phyloP scores from a whole-genome alignment of 2,113 vertebrate species.

The Carettochelys insculpta region DNA sequence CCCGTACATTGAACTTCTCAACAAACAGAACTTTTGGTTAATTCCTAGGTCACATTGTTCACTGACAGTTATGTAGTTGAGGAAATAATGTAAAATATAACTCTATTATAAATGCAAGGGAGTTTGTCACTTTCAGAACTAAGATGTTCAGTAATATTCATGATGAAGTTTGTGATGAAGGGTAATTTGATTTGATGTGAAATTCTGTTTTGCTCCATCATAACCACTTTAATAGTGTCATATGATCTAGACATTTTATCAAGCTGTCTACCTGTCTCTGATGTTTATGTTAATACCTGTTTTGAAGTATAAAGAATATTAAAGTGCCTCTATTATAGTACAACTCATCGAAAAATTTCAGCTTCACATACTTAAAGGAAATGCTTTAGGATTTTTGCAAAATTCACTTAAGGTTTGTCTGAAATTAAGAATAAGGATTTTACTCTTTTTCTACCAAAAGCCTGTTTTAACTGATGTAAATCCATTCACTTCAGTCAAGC shows the following conservation, averaged over 20 bases:
- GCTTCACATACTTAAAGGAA: not conserved
- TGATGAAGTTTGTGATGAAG: not conserved
- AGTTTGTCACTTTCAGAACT: not conserved
- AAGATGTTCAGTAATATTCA: not conserved
- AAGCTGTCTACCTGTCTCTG: not conserved
- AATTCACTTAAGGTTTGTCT: not conserved
- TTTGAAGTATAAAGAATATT: constrained; percentile 1
- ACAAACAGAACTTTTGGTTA: not conserved
- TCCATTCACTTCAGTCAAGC: not conserved
- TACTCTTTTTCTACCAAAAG: not conserved
- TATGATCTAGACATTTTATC: not conserved
- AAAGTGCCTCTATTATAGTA: not conserved
- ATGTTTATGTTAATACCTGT: not conserved
- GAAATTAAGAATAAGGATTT: not conserved
- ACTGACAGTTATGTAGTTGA: rapidly evolving
- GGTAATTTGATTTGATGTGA: constrained; percentile 11
- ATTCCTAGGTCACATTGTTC: not conserved
- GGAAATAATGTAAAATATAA: not conserved
- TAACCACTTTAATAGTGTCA: constrained; percentile 18
- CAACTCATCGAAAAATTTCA: not conserved
- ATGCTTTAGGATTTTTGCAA: not conserved
- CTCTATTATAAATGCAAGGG: not conserved
- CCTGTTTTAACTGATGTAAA: not conserved
- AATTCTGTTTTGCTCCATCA: constrained; percentile 27
- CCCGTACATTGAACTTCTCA: not conserved